phyloP scores from a whole-genome alignment of 2,113 vertebrate genomes.

The Pseudopipra pipra region DNA sequence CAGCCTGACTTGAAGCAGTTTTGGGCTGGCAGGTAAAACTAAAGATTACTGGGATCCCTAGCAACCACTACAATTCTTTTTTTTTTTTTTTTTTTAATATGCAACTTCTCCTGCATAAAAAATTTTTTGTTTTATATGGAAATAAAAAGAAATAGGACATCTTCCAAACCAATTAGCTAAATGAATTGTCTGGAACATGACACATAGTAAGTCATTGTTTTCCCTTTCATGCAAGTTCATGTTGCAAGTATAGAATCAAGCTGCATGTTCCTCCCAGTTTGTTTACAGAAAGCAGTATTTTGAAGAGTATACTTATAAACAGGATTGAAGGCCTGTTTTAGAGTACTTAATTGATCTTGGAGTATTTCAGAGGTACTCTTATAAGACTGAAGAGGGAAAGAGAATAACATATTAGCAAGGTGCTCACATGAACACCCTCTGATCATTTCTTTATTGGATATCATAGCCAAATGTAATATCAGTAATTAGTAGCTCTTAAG shows the following conservation, averaged over 20 bases:
- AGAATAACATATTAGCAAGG: neutral
- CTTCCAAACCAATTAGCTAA: neutral
- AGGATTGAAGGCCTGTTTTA: neutral
- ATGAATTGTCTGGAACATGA: neutral
- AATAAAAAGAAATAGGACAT: neutral
- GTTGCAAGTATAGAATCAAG: neutral
- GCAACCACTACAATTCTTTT: neutral
- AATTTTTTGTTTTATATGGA: neutral
- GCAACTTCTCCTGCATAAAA: neutral
- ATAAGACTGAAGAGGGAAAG: neutral
- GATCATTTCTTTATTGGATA: neutral
- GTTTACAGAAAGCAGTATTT: neutral
- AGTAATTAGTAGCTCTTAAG: neutral
- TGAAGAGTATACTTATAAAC: neutral
- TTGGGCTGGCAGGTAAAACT: neutral
- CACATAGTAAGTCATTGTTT: neutral
- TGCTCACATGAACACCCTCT: neutral
- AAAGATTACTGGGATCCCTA: neutral
- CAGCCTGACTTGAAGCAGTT: neutral
- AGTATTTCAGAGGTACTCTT: slow-evolving; percentile 5
- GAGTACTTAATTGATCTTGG: neutral
- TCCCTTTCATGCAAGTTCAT: neutral
- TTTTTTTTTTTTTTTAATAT: neutral
- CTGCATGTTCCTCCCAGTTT: neutral
- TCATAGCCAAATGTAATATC: neutral